phyloP scores from a whole-genome alignment of 1,140 invertebrate species.

The Leptinotarsa undecemlineata region DNA sequence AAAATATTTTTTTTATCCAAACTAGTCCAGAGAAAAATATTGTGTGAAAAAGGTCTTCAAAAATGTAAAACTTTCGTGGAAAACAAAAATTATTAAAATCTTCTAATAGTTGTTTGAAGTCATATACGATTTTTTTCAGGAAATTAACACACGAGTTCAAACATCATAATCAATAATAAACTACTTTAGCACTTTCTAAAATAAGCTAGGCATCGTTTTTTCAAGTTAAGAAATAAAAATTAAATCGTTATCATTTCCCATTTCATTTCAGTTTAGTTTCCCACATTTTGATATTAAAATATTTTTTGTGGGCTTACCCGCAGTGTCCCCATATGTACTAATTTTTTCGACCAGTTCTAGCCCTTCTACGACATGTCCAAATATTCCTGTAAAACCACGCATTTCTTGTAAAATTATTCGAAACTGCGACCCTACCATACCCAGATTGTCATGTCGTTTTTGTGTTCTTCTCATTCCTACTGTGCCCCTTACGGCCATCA shows the following conservation, averaged over 20 bases:
- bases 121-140: no score
- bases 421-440: constrained; percentile 83
- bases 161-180: not conserved
- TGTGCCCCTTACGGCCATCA: constrained; percentile 74
- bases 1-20: not conserved
- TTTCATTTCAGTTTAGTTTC: constrained; percentile 60
- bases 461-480: constrained; percentile 83
- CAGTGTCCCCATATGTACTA: constrained; percentile 73
- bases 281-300: constrained; percentile 78
- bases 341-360: constrained; percentile 80
- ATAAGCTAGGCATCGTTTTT: not conserved
- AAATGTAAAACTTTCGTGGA: no score
- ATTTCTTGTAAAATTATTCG: constrained; percentile 80
- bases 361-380: constrained; percentile 80
- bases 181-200: not conserved
- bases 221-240: not conserved
- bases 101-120: no score
- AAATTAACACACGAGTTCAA: no score
- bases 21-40: no score
- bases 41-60: no score
- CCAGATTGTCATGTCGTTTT: constrained; percentile 76
- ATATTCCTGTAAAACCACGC: constrained; percentile 81
- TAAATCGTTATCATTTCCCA: not conserved
- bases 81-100: no score
- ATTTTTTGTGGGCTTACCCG: constrained; percentile 75